A percentile compares a stretch with the other conserved stretches of the same genome.
Evolutionary conservation across 2,888 invertebrate genomes (phyloP).

Genomic region (Phyllotreta striolata): DNA sequence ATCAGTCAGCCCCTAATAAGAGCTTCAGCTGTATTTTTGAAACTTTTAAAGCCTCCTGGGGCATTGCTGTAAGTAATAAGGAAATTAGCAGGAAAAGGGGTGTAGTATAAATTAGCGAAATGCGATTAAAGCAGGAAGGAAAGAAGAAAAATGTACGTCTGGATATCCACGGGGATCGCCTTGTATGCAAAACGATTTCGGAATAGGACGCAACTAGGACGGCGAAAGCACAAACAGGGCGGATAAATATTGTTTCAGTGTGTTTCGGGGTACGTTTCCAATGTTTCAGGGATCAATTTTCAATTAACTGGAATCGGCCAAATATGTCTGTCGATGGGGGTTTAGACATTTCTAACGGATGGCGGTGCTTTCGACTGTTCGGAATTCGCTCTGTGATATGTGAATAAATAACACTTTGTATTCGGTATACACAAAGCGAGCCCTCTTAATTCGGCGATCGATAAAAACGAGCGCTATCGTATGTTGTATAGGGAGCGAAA

Average conservation of each 20-base stretch:
- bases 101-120: no score
- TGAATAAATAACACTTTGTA: conserved; percentile 9
- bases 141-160: not conserved
- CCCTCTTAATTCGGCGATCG: not conserved
- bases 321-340: conserved; percentile 26
- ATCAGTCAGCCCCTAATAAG: no score
- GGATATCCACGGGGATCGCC: not conserved
- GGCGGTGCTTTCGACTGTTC: conserved; percentile 5
- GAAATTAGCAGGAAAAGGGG: no score
- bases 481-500: not conserved
- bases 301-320: conserved; percentile 27
- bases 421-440: not conserved
- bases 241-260: conserved; percentile 31
- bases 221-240: conserved; percentile 20
- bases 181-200: conserved; percentile 10
- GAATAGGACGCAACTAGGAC: conserved; percentile 12
- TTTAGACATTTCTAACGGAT: conserved; percentile 20
- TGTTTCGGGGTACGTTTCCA: conserved; percentile 17
- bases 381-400: conserved; percentile 9
- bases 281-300: conserved; percentile 30
- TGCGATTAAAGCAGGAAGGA: no score
- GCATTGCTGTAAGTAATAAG: no score
- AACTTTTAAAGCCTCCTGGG: no score
- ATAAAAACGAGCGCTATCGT: not conserved
- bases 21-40: no score